Evolutionary conservation across 2,797 vertebrate species (phyloP).

Genomic region (Erpetoichthys calabaricus): DNA sequence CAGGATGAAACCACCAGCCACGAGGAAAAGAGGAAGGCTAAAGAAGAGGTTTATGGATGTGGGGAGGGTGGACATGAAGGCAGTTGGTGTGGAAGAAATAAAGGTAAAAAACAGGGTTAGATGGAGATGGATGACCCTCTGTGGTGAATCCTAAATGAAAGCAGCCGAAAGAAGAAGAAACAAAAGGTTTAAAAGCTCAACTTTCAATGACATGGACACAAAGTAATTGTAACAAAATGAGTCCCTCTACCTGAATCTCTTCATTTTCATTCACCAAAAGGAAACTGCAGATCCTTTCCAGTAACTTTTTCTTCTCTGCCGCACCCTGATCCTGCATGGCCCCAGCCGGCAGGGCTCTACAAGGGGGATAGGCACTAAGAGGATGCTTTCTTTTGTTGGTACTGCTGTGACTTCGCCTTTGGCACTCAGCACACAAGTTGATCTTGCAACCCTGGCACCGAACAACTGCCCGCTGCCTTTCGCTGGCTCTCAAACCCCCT

Average conservation of each 20-base stretch:
- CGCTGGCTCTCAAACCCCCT: slow-evolving; percentile 35
- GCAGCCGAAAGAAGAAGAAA: no score
- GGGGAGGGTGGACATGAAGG: no score
- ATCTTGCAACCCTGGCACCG: slow-evolving; percentile 90
- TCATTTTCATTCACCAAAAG: slow-evolving; percentile 90
- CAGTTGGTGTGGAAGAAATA: no score
- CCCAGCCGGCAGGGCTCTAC: slow-evolving; percentile 46
- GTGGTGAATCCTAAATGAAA: no score
- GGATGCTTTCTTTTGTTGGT: slow-evolving; percentile 85
- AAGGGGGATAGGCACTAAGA: slow-evolving; percentile 58
- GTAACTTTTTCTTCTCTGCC: slow-evolving; percentile 59
- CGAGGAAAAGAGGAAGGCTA: no score
- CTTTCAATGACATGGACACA: background rate
- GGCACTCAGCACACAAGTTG: slow-evolving; percentile 87
- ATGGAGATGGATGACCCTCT: no score
- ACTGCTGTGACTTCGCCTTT: slow-evolving; percentile 83
- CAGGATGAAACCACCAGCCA: no score
- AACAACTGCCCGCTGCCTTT: slow-evolving; percentile 67
- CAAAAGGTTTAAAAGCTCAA: no score
- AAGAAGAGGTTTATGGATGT: no score
- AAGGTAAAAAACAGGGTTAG: no score
- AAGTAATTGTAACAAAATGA: background rate
- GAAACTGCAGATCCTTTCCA: slow-evolving; percentile 81
- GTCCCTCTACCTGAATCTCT: slow-evolving; percentile 73
- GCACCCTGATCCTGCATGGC: slow-evolving; percentile 55